Evolutionary conservation across 2,113 vertebrate species (phyloP).

Genomic region (Megaceryle maxima): DNA sequence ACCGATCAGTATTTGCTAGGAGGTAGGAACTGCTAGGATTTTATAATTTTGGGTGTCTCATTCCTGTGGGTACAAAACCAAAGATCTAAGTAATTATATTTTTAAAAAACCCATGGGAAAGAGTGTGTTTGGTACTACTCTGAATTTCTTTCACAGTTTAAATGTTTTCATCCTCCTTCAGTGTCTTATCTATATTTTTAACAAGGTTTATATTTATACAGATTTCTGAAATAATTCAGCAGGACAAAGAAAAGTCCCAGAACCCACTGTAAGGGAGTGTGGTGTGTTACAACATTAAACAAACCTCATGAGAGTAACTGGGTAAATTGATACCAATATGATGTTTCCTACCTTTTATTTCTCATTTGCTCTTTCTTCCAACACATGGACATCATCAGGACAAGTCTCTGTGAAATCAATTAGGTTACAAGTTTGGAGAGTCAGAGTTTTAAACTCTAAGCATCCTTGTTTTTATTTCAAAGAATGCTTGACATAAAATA

Average conservation of each 20-base stretch:
- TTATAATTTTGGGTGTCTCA: neutral
- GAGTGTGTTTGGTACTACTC: neutral
- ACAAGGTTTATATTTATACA: neutral
- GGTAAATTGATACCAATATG: neutral
- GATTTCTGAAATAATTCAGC: neutral
- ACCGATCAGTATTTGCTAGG: neutral
- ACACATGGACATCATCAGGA: neutral
- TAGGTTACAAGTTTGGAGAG: neutral
- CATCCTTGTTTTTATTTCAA: neutral
- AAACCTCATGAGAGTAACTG: neutral
- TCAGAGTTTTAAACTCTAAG: neutral
- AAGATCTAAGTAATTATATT: neutral
- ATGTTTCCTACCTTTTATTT: neutral
- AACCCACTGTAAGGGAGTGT: neutral
- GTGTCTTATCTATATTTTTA: neutral
- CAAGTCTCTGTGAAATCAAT: neutral
- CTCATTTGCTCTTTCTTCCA: neutral
- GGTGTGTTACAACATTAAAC: neutral
- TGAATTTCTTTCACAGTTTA: neutral
- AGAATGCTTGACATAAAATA: neutral
- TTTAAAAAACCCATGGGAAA: neutral
- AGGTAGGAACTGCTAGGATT: neutral
- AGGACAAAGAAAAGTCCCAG: neutral
- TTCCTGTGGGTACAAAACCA: neutral
- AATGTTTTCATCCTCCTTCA: neutral